These are phyloP conservation scores for Luscinia luscinia DNA, from an alignment of 2,797 vertebrate species.

Conservation along the genomic window DNA sequence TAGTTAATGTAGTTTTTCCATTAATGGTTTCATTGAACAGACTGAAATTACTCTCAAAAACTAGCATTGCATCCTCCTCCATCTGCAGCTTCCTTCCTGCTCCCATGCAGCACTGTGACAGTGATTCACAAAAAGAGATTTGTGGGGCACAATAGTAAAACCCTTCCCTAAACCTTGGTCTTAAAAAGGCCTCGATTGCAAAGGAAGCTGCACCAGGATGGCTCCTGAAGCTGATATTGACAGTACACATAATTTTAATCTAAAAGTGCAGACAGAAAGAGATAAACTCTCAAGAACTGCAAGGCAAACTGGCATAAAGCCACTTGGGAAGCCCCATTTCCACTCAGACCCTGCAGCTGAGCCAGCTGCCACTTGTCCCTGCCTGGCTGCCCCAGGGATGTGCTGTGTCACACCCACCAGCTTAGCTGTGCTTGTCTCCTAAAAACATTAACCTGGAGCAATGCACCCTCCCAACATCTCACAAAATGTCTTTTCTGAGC, in stretches of 20 bases:
- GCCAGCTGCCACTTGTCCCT: neutral
- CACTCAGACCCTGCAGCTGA: neutral
- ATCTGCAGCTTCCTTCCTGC: neutral
- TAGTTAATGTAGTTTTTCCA: neutral
- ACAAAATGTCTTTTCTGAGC: neutral
- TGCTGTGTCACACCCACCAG: rapidly evolving
- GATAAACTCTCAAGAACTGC: neutral
- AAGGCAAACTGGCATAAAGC: neutral
- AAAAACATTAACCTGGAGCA: neutral
- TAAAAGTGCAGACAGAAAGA: neutral
- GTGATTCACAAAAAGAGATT: rapidly evolving
- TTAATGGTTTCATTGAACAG: neutral
- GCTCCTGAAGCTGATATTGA: neutral
- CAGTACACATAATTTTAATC: rapidly evolving
- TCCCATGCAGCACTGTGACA: rapidly evolving
- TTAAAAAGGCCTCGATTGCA: neutral
- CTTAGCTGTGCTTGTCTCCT: neutral
- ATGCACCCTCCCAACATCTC: neutral
- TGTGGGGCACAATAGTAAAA: neutral
- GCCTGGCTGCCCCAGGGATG: too few relatives aligned
- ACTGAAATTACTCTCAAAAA: neutral
- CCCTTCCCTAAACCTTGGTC: neutral
- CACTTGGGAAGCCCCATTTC: neutral
- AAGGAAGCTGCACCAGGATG: neutral
- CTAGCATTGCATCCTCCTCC: neutral